phyloP scores from a whole-genome alignment of 1,140 invertebrate species.

The Artemia franciscana region DNA sequence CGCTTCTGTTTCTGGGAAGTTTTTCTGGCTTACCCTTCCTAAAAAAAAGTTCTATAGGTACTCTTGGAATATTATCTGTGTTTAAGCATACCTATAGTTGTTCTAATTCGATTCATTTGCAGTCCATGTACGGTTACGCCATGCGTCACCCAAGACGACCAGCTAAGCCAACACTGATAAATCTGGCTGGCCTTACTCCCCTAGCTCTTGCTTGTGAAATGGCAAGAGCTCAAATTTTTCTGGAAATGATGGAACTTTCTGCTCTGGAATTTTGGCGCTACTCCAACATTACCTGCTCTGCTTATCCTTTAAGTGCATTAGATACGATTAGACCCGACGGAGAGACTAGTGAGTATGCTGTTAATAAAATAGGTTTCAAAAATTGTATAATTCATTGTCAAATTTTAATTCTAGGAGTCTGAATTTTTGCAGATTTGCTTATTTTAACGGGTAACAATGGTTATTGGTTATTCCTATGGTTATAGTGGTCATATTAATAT shows the following conservation, averaged over 20 bases:
- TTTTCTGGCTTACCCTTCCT: too few relatives aligned
- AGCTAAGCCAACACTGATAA: constrained; percentile 67
- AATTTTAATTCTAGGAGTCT: too few relatives aligned
- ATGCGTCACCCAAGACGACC: constrained; percentile 74
- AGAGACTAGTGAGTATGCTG: constrained; percentile 50
- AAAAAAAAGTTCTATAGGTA: too few relatives aligned
- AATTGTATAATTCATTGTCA: too few relatives aligned
- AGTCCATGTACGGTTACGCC: constrained; percentile 97
- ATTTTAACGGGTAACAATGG: too few relatives aligned
- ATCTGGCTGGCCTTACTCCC: constrained; percentile 73
- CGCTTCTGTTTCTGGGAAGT: too few relatives aligned
- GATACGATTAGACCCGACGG: constrained; percentile 86
- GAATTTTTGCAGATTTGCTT: too few relatives aligned
- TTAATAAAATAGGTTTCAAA: too few relatives aligned
- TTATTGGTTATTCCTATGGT: too few relatives aligned
- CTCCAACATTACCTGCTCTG: constrained; percentile 96
- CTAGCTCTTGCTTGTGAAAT: constrained; percentile 85
- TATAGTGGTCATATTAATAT: too few relatives aligned
- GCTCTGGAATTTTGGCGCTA: constrained; percentile 94
- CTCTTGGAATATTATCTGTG: neutral
- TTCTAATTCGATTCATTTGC: too few relatives aligned
- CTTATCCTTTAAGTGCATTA: constrained; percentile 81
- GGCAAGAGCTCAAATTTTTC: constrained; percentile 80
- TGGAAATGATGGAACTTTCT: constrained; percentile 90
- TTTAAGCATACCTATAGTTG: constrained; percentile 7